Evolutionary conservation across 1,140 invertebrate species (phyloP), one percentile per base, ranked within the genome.

Genomic region (Papilio helenus): DNA sequence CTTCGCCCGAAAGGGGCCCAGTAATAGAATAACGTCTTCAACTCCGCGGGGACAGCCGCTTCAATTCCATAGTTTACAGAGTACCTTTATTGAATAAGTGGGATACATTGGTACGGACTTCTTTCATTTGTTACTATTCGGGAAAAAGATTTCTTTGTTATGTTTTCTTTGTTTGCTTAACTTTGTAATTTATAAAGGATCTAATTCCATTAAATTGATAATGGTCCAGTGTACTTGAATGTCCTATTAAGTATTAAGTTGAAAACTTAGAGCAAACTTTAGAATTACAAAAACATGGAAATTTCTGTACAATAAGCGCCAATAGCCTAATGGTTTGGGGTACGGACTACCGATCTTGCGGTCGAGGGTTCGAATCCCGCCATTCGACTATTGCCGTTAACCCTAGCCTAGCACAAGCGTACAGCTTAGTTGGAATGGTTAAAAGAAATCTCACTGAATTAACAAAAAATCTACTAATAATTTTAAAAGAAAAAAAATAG

Each of bases 21-120:
- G 72, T 77, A 77, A 77, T 77, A 55, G 76, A 77, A 77, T 77
- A 77, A 68, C 61, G 61, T 68, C 61, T 68, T 68, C 26, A 77
- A 58, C n/a, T 77, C 76, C 29, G 55, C 51, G 51, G 51, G 51
- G 51, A 58, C 76, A 20, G 14, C 34, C 51, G 55, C 55, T 61
- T 77, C 76, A 20, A 77, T 34, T 77, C 76, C 55, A 77, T 74
- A 49, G 76, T 77, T 61, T 61, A 61, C 72, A 74, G 44, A 74
- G 76, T 20, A 39, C 76, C 55, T 77, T 77, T 77, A 77, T 77
- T 65, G 55, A 77, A 77, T 77, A 61, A 77, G 34, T 77, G 55
- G 55, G 76, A 39, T 65, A 61, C 76, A 46, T 74, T 10, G 34
- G 34, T 23, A 55, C 39, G 29, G 55, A 77, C 23, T 34, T 77